Base-by-base conservation (phyloP, 2,113 vertebrate genomes). In the Calypte anna region DNA sequence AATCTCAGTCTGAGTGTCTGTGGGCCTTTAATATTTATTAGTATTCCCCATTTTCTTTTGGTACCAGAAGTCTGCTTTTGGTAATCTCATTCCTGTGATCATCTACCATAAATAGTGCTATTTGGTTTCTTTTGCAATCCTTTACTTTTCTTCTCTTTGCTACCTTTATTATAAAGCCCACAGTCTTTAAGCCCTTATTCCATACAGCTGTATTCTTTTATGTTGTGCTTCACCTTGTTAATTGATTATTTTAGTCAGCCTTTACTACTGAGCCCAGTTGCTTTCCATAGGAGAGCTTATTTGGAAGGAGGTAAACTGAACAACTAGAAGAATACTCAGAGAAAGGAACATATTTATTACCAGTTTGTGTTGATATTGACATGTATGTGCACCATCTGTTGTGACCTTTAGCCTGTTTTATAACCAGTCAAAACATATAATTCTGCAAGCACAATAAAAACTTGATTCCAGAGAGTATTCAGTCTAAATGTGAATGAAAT, bases 321-420 rank as follows among this genome's bases (percentile, higher is more conserved):
- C 24, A 69, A 15, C 11, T 76, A 4, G 62, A 89, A 66, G 43
- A 50, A 50, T 24, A 36, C 15, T 33, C 15, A 23, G 9, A 12
- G 53, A 74, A 79, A 40, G 14, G 18, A 30, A 48, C 61, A 30
- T 0, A 30, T 31, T 43, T 91, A 30, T 46, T 67, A 57, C 17
- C 3, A 6, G 69, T 62, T 64, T 30, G 18, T 44, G 6, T 22
- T 25, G 54, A 7, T 58, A 14, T 79, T 58, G 7, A 50, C 7
- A 7, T 6, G 3, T n/a, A 9, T 22, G 18, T 79, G 11, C 48
- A 44, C 69, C 17, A 12, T 79, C 54, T 87, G 19, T 76, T 80
- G 24, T 69, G 63, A 88, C 82, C 82, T 93, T 95, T 87, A 46
- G 66, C 25, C 72, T 85, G 50, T 25, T 86, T 94, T 61, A 28